Evolutionary conservation across 2,797 vertebrate genomes (phyloP).

Genomic region (Xiphorhynchus erythropygius): DNA sequence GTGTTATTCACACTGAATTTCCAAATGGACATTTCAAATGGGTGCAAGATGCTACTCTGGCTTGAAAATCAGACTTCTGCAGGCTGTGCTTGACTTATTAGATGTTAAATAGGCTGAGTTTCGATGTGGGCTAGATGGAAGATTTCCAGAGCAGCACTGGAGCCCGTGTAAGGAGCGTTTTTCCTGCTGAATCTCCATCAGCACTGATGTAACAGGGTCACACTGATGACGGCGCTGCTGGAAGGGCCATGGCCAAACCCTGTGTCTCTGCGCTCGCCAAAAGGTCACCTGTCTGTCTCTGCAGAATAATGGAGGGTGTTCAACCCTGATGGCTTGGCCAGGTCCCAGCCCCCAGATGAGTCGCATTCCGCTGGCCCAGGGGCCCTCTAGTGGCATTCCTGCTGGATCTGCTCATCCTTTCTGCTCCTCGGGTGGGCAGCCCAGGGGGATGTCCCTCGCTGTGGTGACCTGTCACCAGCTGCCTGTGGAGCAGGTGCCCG

Average conservation of each 20-base stretch:
- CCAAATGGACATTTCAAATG: slow-evolving; percentile 62
- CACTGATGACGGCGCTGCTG: fast-evolving
- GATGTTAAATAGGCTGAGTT: neutral
- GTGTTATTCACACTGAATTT: slow-evolving; percentile 70
- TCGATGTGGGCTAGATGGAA: neutral
- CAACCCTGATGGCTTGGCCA: neutral
- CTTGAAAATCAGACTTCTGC: slow-evolving; percentile 51
- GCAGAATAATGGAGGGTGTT: neutral
- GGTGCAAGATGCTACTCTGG: slow-evolving; percentile 65
- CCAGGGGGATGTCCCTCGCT: neutral
- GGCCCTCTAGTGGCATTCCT: slow-evolving; percentile 40
- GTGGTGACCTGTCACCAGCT: fast-evolving
- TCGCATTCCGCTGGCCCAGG: slow-evolving; percentile 2
- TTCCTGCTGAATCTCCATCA: fast-evolving
- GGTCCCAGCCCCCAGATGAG: neutral
- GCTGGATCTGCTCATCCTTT: neutral
- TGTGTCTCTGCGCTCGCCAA: fast-evolving
- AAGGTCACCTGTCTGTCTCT: neutral
- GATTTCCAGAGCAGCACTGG: neutral
- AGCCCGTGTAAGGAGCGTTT: neutral
- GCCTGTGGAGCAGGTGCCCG: neutral
- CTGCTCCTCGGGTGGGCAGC: neutral
- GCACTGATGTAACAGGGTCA: fast-evolving
- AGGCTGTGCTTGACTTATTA: slow-evolving; percentile 3
- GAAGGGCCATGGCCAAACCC: neutral